Percentiles rank a stretch among this genome's conserved stretches.
These are phyloP conservation scores for Oryzias curvinotus DNA, from an alignment of 2,113 vertebrate genomes.

Conservation along the genomic window DNA sequence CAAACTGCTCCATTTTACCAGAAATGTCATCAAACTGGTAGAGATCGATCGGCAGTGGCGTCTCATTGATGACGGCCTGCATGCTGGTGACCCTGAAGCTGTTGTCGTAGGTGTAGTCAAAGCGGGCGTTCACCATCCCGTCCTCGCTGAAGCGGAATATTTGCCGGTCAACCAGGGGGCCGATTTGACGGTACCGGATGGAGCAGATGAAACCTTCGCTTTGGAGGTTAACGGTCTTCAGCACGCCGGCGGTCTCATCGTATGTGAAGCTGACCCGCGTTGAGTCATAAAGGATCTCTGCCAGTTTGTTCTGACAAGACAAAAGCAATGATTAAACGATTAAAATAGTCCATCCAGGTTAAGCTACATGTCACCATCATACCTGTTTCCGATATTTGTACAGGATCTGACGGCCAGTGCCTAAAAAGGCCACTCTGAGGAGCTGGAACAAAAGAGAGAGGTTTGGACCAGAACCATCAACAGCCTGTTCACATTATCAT, in stretches of 20 bases:
- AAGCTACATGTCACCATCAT: not conserved
- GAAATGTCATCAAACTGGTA: constrained; percentile 99
- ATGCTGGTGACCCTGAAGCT: constrained; percentile 98
- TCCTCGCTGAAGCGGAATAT: constrained; percentile 99
- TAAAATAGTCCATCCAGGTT: too few species aligned
- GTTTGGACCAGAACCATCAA: not conserved
- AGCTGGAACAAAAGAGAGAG: constrained; percentile 70
- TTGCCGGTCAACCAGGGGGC: constrained; percentile 93
- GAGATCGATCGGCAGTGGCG: constrained; percentile 95
- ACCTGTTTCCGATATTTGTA: constrained; percentile 90
- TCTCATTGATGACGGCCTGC: constrained; percentile 99
- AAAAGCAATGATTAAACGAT: not conserved
- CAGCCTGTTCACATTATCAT: not conserved
- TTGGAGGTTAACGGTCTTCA: constrained; percentile 98
- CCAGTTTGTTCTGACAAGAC: constrained; percentile 85
- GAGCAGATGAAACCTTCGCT: constrained; percentile 98
- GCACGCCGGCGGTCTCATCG: constrained; percentile 93
- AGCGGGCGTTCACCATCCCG: constrained; percentile 97
- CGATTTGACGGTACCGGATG: constrained; percentile 95
- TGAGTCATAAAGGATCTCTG: constrained; percentile 95
- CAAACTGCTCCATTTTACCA: constrained; percentile 97
- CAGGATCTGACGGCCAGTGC: constrained; percentile 90
- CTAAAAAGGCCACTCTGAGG: constrained; percentile 90
- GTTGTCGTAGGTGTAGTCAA: constrained; percentile 99
- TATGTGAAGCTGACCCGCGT: constrained; percentile 98